phyloP scores from a whole-genome alignment of 2,797 vertebrate genomes.

The Harpagifer antarcticus region DNA sequence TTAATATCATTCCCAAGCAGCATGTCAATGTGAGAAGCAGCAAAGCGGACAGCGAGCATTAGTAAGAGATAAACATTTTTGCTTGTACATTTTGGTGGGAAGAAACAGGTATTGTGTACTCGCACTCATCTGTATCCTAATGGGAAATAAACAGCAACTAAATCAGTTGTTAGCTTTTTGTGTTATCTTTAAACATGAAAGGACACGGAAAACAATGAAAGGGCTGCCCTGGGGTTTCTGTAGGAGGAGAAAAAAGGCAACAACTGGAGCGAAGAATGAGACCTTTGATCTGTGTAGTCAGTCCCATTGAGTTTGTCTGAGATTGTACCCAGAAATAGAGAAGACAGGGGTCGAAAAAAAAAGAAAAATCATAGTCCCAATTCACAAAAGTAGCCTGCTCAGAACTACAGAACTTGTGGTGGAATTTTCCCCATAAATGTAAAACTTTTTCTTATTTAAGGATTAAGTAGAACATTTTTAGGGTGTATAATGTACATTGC shows the following conservation, averaged over 20 bases:
- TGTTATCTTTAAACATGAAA: slow-evolving; percentile 83
- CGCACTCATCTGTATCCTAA: slow-evolving; percentile 66
- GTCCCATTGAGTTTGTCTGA: slow-evolving; percentile 66
- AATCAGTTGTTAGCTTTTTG: slow-evolving; percentile 75
- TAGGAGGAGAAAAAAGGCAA: slow-evolving; percentile 66
- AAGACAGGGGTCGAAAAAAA: slow-evolving; percentile 56
- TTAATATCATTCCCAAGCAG: slow-evolving; percentile 49
- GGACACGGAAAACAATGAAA: slow-evolving; percentile 79
- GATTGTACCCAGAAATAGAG: slow-evolving; percentile 67
- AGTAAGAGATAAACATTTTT: slow-evolving; percentile 33
- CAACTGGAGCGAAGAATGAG: slow-evolving; percentile 75
- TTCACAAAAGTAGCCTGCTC: slow-evolving; percentile 36
- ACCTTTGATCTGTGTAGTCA: slow-evolving; percentile 78
- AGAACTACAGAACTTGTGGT: slow-evolving; percentile 19
- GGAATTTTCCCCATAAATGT: background rate
- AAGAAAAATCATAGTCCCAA: slow-evolving; percentile 1
- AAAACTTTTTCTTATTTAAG: background rate
- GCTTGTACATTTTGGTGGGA: slow-evolving; percentile 49
- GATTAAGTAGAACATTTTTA: background rate
- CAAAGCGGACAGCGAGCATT: slow-evolving; percentile 19
- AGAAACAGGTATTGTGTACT: slow-evolving; percentile 64
- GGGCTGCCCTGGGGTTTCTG: slow-evolving; percentile 74
- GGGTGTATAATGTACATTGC: background rate
- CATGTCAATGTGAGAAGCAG: slow-evolving; percentile 10
- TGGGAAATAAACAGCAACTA: slow-evolving; percentile 76